Percentiles rank a stretch among this genome's conserved stretches.
phyloP scores from a whole-genome alignment of 2,888 invertebrate species.

The Cenopis cana region DNA sequence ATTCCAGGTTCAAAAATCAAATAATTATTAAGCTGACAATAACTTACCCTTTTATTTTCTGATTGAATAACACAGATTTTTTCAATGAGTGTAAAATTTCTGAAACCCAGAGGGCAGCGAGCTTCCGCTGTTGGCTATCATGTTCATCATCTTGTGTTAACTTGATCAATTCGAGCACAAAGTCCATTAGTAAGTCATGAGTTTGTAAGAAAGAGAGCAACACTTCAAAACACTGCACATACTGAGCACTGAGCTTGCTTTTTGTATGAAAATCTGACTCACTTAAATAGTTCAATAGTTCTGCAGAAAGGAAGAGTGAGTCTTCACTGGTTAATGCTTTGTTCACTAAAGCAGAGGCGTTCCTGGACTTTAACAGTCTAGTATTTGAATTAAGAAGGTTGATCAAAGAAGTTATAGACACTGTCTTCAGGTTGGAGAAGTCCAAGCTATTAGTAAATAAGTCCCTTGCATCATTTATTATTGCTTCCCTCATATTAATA shows the following conservation, averaged over 20 bases:
- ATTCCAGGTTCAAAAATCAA: too few species aligned
- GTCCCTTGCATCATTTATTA: conserved; percentile 69
- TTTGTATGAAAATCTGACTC: conserved; percentile 56
- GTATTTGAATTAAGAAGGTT: conserved; percentile 60
- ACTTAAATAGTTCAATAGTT: conserved; percentile 63
- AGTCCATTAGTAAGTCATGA: conserved; percentile 76
- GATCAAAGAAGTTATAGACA: conserved; percentile 63
- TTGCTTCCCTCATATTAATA: conserved; percentile 64
- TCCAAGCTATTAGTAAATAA: conserved; percentile 65
- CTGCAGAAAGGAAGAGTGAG: conserved; percentile 69
- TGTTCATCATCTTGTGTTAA: conserved; percentile 65
- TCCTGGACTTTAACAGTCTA: conserved; percentile 61
- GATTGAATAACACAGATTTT: conserved; percentile 68
- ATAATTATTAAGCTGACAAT: not conserved
- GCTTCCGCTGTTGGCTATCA: conserved; percentile 59
- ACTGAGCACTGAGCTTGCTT: conserved; percentile 58
- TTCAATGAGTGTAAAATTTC: conserved; percentile 75
- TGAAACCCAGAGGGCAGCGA: conserved; percentile 84
- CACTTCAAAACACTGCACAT: conserved; percentile 82
- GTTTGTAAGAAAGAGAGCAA: conserved; percentile 81
- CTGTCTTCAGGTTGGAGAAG: conserved; percentile 65
- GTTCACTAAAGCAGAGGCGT: conserved; percentile 56
- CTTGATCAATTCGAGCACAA: conserved; percentile 76
- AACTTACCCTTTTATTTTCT: conserved; percentile 64
- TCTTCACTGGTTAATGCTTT: conserved; percentile 67